These are phyloP conservation scores for Spermophilus dauricus DNA, from an alignment of 2,113 vertebrate genomes.

Conservation along the genomic window DNA sequence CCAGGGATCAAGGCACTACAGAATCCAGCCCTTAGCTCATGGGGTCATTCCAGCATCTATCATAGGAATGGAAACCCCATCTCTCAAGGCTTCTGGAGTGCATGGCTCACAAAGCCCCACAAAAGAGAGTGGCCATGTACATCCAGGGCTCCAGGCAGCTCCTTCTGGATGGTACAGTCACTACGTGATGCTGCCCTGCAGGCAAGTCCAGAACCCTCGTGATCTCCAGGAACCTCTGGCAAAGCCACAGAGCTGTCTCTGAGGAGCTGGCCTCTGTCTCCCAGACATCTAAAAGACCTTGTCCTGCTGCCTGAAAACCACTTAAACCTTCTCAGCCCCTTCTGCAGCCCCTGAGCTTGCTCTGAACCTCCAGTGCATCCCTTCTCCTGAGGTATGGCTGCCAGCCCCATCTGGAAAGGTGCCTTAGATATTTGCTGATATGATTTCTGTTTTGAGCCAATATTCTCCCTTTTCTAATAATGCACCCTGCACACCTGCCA, in stretches of 20 bases:
- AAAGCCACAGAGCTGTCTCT: not conserved
- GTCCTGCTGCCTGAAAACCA: not conserved
- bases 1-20: not conserved
- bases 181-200: not conserved
- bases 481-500: not conserved
- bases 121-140: not conserved
- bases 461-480: constrained; percentile 27
- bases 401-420: not conserved
- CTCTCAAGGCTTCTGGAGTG: not conserved
- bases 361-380: not conserved
- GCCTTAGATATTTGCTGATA: not conserved
- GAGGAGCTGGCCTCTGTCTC: not conserved
- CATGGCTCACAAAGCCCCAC: not conserved
- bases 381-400: not conserved
- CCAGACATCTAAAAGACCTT: not conserved
- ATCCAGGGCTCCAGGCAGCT: not conserved
- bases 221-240: not conserved
- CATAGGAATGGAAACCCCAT: not conserved
- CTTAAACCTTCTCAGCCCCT: not conserved
- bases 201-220: not conserved
- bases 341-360: not conserved
- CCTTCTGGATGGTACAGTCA: not conserved
- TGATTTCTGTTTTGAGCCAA: not conserved
- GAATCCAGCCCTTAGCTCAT: not conserved
- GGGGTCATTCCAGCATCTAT: not conserved